Evolutionary conservation across 2,113 vertebrate species (phyloP), one percentile per base, ranked within the genome.

Genomic region (Athene cunicularia): DNA sequence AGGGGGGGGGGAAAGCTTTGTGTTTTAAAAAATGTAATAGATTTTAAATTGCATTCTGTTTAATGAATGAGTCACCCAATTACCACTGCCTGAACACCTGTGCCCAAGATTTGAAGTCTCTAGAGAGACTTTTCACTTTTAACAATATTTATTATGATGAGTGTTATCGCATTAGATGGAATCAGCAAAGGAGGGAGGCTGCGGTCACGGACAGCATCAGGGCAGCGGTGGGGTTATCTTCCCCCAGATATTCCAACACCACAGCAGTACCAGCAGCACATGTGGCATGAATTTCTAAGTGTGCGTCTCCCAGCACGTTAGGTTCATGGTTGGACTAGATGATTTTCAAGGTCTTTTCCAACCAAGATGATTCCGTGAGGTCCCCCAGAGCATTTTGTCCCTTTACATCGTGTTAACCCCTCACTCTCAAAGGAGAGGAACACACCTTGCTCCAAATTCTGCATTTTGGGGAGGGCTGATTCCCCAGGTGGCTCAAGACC

Each of bases 31-130:
- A 83, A 64, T 55, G 73, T 91, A 97, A 97, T 98, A 94, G 97
- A 95, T 98, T 98, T 97, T 67, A 96, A 98, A 96, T 58, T 88
- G 90, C 95, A 91, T 98, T 98, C 96, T 66, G 90, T 87, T 97
- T 96, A 97, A 98, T 97, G 96, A 98, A 95, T 97, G 97, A 97
- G 89, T 97, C 96, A 97, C 95, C 95, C 97, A 97, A 83, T 98
- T 98, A 97, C 82, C 70, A 43, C 64, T 24, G 86, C 86, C 91
- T 22, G 85, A 98, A 96, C 97, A 97, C 97, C 97, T 97, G 97
- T 91, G 97, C 92, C 92, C 6, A 70, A 80, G 93, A 94, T 49
- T 87, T 43, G 14, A 59, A 82, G 85, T 92, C 96, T 94, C 96
- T 73, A n/a, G 94, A 94, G 97, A 96, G 95, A 62, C 80, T 97